Evolutionary conservation across 2,888 invertebrate species (phyloP), one percentile per base, ranked within the genome.

Genomic region (Conops quadrifasciatus): DNA sequence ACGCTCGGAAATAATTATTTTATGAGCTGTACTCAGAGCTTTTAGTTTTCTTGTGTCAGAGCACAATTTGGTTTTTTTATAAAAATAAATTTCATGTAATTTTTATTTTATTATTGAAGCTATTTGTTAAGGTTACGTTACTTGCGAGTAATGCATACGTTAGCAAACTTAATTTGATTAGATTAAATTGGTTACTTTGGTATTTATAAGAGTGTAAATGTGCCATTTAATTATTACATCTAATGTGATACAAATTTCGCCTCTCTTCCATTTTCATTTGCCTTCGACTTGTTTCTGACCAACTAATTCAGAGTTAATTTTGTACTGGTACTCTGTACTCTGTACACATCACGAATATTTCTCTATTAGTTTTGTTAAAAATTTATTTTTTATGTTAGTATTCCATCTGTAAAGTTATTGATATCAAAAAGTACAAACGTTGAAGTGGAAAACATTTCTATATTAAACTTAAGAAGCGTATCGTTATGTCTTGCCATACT

Each of bases 271-370:
- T 36, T 36, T 36, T 36, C 4, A 36, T 36, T 36, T 36, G n/a
- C 3, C 5, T 49, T 49, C 26, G 21, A 26, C 15, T 47, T 58
- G 16, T 24, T 72, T 69, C 60, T 60, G 69, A 65, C 62, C 62
- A 72, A 70, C 70, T 67, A 69, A 71, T 67, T 67, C 53, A 16
- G 60, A 68, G 64, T 70, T 67, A 58, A 53, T 64, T 73, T 73
- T 73, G 73, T 71, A 73, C 71, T 71, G 67, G 69, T 60, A 70
- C 70, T 71, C 45, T 13, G 7, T 62, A 19, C 21, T 62, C 24
- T 60, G 66, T 70, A 59, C 63, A 49, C 70, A 15, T 26, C 51
- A 45, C 15, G n/a, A 11, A 21, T 19, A 47, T 47, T 45, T n/a
- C 53, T 21, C 51, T n/a, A 13, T 47, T 58, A 45, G 16, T 51